Conservation (phyloP, 2,797 vertebrate genomes). For the Anomalospiza imberbis region DNA sequence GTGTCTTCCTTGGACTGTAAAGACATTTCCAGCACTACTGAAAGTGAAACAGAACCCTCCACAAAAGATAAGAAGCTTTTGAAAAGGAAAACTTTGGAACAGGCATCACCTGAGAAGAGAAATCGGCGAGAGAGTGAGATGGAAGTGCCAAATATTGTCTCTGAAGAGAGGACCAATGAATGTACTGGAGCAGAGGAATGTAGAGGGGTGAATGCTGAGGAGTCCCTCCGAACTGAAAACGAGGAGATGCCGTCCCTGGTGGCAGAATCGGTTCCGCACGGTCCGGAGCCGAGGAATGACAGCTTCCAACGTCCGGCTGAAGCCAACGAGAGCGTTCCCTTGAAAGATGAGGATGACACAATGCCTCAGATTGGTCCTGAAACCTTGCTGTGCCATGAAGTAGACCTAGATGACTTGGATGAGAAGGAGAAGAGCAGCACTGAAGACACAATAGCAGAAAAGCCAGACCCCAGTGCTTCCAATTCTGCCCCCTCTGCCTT, state of each 20-base stretch:
- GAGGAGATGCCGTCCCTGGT: constrained; percentile 79
- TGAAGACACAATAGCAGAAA: constrained; percentile 73
- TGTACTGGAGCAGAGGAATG: constrained; percentile 62
- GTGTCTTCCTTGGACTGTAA: constrained; percentile 68
- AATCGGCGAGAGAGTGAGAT: constrained; percentile 78
- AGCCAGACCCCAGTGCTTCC: constrained; percentile 60
- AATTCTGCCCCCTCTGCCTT: constrained; percentile 63
- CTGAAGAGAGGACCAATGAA: constrained; percentile 71
- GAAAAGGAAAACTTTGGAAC: constrained; percentile 86
- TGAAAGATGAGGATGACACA: constrained; percentile 74
- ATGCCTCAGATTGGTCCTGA: constrained; percentile 92
- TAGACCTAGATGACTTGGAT: constrained; percentile 92
- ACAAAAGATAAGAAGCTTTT: constrained; percentile 74
- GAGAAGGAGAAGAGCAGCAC: constrained; percentile 86
- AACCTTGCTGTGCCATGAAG: constrained; percentile 92
- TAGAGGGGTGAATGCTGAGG: constrained; percentile 45
- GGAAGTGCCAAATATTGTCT: constrained; percentile 70
- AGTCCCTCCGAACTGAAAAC: constrained; percentile 70
- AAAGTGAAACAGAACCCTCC: constrained; percentile 81
- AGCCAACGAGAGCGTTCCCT: background rate
- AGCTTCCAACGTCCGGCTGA: constrained; percentile 3
- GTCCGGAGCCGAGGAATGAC: constrained; percentile 48
- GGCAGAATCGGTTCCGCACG: constrained; percentile 63
- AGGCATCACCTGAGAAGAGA: constrained; percentile 83
- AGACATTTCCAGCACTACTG: constrained; percentile 59